These are phyloP conservation scores for Cyanistes caeruleus DNA, from an alignment of 2,113 vertebrate species.

Conservation along the genomic window DNA sequence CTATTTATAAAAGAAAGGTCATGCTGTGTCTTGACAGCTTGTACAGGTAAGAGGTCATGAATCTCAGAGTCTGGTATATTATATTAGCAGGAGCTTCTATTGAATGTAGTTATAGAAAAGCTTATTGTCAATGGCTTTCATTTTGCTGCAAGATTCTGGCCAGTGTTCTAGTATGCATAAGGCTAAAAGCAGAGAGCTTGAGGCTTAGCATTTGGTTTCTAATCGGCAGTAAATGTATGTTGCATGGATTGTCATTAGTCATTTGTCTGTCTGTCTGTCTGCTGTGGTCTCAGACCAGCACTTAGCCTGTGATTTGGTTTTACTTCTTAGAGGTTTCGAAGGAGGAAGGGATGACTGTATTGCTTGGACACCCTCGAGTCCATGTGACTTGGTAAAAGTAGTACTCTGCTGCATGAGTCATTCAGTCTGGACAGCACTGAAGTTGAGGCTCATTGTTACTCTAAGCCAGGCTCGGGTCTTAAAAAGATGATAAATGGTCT, in stretches of 20 bases:
- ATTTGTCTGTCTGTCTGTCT: slow-evolving; percentile 18
- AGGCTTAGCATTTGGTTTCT: slow-evolving; percentile 19
- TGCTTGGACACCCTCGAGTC: neutral
- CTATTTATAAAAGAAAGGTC: slow-evolving; percentile 21
- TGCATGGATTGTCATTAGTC: neutral
- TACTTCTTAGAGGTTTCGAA: slow-evolving; percentile 13
- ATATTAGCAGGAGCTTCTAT: neutral
- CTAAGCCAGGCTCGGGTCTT: neutral
- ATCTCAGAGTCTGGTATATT: neutral
- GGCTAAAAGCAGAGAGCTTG: neutral
- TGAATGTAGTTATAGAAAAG: neutral
- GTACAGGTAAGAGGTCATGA: neutral
- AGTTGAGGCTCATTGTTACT: neutral
- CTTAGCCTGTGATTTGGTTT: neutral
- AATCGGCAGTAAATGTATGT: neutral
- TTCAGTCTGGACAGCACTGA: neutral
- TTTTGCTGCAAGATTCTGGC: neutral
- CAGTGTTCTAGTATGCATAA: neutral
- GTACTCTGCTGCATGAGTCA: slow-evolving; percentile 29
- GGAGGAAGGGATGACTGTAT: slow-evolving; percentile 20
- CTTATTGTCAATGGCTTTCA: neutral
- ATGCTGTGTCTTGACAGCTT: neutral
- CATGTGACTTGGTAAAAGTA: slow-evolving; percentile 8
- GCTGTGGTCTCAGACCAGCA: neutral
- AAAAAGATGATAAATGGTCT: slow-evolving; percentile 15